Base-by-base conservation (phyloP, 2,113 vertebrate species). In the Chloebia gouldiae region DNA sequence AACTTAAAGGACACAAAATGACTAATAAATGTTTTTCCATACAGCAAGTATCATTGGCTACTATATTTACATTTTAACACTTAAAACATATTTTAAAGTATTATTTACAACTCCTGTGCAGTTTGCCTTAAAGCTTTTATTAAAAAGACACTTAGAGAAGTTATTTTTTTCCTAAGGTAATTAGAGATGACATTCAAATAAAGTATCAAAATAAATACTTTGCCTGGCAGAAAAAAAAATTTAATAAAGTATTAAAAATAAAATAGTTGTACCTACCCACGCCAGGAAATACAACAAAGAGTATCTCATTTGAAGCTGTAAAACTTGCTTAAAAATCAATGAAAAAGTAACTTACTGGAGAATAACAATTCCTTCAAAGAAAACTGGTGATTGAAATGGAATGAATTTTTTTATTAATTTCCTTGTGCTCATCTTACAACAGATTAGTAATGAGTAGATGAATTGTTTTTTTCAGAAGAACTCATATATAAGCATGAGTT, bases 381-480 rank as follows among this genome's bases (percentile, higher is more conserved):
- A 87, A 47, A 84, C 37, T 25, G 14, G 22, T 37, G 31, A 73
- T 23, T 54, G 33, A 94, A 96, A 82, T 4, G 5, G 44, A 81
- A 54, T 47, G 22, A 9, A 42, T n/a, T 78, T 87, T 39, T 60
- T 25, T 7, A 79, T 61, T 0, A 18, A 81, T 83, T 93, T 94
- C 44, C 69, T 78, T 91, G 23, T 1, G 11, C 31, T 73, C 30
- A 45, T 54, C 39, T 89, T 92, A 53, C 11, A 83, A 42, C 28
- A 78, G 13, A 81, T 92, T 28, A 69, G 39, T n/a, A 39, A 78
- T 30, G 42, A 47, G 23, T 9, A 59, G 44, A 37, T 53, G 9
- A 90, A 81, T 31, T 83, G 7, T 71, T 96, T 93, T 54, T 90
- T 96, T 94, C 75, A 91, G 33, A 93, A 82, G 24, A 77, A 88